Base-by-base conservation (phyloP, 2,797 vertebrate species). In the Picus viridis region DNA sequence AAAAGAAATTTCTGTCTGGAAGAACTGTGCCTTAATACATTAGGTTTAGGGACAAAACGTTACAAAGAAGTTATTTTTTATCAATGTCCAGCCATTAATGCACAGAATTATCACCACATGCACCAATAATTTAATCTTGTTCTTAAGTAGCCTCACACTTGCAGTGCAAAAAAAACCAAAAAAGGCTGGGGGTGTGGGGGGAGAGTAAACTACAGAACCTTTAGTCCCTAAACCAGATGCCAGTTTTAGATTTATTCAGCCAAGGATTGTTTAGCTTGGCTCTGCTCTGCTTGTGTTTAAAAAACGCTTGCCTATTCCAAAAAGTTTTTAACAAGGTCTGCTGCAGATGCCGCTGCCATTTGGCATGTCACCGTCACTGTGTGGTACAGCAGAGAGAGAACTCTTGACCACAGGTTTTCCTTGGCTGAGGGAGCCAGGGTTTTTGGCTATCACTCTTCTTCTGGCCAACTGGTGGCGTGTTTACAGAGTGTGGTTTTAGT, bases 221-320 rank as follows among this genome's bases (percentile, higher is more conserved):
- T 97, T 86, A 93, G 97, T 97, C 96, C 97, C 97, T 92, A 94
- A 96, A 97, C 96, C 83, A 96, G 89, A 97, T 97, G 97, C 97
- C 97, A 97, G 86, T 93, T 96, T 95, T 92, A 89, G 96, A 96
- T 96, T 97, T 96, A 94, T 93, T 95, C 95, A 96, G 96, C 95
- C 97, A 98, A 96, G 92, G 93, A 97, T 77, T 98, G 97, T 98
- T 98, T 98, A 95, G 93, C 90, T 98, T 98, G 97, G 97, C 98
- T 97, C 90, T 56, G 88, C 58, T 84, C 65, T 16, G 75, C 86
- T 95, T 89, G 64, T 63, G 68, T 95, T 98, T 96, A 97, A 97
- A 97, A 97, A 97, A 97, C 96, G 97, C 94, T 97, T 84, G 95
- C 92, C 92, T 34, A 96, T 95, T 98, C 97, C 97, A 97, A 94